Evolutionary conservation across 1,140 invertebrate genomes (phyloP), one percentile per base, ranked within the genome.

Genomic region (Drosophila cardini): DNA sequence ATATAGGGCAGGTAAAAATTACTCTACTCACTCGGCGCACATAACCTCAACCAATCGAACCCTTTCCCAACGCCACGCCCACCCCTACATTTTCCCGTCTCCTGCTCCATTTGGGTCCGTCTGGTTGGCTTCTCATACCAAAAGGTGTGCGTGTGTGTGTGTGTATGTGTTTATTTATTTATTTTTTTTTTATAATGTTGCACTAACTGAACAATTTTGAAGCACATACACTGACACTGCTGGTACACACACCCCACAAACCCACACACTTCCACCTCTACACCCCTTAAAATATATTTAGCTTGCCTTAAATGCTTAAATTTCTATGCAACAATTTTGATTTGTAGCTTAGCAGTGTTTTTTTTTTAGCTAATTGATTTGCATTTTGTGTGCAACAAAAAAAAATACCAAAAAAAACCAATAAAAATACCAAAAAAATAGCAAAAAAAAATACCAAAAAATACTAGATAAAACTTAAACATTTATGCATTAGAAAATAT

Each of bases 1-100:
- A 58, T 40, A 36, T 8, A 55, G 38, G 34, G 26, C 78, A 83
- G 79, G 75, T 83, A 79, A 82, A 53, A 13, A 48, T 13, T 34
- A 11, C 50, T 26, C 18, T 15, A 45, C 52, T 26, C 36, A 46
- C 42, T 30, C 46, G 52, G 38, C 38, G 36, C 60, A 40, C 61
- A 53, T 42, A 63, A 26, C 26, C 48, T 34, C 15, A 26, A 42
- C 11, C 30, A 26, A 50, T 21, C 26, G 13, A 63, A 34, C 15
- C 9, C 18, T 4, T 26, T 26, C 21, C 21, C 1, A 3, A 26
- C 4, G 4, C 21, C 21, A 26, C 4, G 21, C 21, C 21, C 21
- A 26, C 4, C 5, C 40, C 10, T 30, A 36, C 43, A 46, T 16
- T 26, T 15, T 16, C 30, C 43, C 5, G 5, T 26, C 5, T 26